Percentiles rank a stretch among this genome's conserved stretches.
phyloP scores from a whole-genome alignment of 1,140 invertebrate species.

The Achroia grisella region DNA sequence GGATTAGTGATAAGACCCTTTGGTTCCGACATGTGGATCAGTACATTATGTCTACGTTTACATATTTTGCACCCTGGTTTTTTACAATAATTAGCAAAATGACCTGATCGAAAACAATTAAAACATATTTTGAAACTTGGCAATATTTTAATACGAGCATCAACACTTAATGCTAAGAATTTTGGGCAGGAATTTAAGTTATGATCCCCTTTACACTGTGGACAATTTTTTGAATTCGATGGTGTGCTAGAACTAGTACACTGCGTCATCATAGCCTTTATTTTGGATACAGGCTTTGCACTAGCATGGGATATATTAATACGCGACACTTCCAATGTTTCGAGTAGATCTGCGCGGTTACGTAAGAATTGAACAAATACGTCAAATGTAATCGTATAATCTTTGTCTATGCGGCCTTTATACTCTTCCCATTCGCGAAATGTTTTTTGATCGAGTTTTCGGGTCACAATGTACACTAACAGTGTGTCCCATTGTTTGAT shows the following conservation, averaged over 20 bases:
- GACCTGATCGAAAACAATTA: conserved; percentile 22
- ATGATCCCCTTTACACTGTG: conserved; percentile 19
- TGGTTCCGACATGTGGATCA: conserved; percentile 14
- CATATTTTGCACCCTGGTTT: conserved; percentile 21
- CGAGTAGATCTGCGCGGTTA: conserved; percentile 15
- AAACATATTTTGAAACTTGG: conserved; percentile 21
- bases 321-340: conserved; percentile 14
- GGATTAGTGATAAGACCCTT: background rate
- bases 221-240: conserved; percentile 4
- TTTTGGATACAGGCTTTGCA: background rate
- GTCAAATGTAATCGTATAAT: conserved; percentile 8
- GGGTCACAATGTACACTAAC: conserved; percentile 19
- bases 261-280: background rate
- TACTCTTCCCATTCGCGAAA: conserved; percentile 18
- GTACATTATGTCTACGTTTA: conserved; percentile 21
- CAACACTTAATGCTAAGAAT: conserved; percentile 17
- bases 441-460: conserved; percentile 17
- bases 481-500: conserved; percentile 17
- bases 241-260: background rate
- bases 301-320: background rate
- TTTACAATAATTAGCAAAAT: conserved; percentile 26
- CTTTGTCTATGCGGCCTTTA: conserved; percentile 3
- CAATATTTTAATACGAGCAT: conserved; percentile 14
- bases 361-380: conserved; percentile 14
- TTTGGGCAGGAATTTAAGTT: conserved; percentile 15